phyloP scores from a whole-genome alignment of 2,888 invertebrate species.

The Andricus quercusramuli region DNA sequence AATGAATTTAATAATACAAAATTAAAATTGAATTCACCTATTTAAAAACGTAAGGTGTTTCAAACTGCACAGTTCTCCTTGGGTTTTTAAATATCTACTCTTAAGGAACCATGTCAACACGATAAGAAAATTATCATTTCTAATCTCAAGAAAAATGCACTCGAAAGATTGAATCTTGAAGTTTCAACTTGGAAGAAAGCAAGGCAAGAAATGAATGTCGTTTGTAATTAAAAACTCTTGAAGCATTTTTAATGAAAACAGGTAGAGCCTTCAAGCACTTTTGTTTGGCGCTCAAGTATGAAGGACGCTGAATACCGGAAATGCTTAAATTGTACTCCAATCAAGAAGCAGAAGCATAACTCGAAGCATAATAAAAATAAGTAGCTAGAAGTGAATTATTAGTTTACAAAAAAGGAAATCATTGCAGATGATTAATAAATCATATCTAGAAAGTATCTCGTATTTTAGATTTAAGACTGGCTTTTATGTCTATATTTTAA shows the following conservation, averaged over 20 bases:
- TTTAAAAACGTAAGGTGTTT: neutral
- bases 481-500: neutral
- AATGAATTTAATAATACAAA: neutral
- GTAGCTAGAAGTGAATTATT: neutral
- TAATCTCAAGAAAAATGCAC: conserved; percentile 6
- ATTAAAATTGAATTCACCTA: neutral
- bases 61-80: neutral
- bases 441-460: neutral
- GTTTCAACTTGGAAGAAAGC: neutral
- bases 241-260: conserved; percentile 20
- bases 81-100: neutral
- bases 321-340: neutral
- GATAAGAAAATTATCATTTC: conserved; percentile 3
- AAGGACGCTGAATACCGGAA: conserved; percentile 11
- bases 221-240: conserved; percentile 9
- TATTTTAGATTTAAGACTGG: neutral
- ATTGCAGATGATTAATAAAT: conserved; percentile 24
- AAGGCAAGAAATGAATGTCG: neutral
- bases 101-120: neutral
- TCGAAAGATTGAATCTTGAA: neutral
- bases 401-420: neutral
- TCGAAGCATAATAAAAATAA: neutral
- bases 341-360: neutral
- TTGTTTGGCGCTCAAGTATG: conserved; percentile 14
- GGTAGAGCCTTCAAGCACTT: conserved; percentile 20